A percentile compares a stretch with the other conserved stretches of the same genome.
phyloP scores from a whole-genome alignment of 2,797 vertebrate genomes.

The Melanogrammus aeglefinus region DNA sequence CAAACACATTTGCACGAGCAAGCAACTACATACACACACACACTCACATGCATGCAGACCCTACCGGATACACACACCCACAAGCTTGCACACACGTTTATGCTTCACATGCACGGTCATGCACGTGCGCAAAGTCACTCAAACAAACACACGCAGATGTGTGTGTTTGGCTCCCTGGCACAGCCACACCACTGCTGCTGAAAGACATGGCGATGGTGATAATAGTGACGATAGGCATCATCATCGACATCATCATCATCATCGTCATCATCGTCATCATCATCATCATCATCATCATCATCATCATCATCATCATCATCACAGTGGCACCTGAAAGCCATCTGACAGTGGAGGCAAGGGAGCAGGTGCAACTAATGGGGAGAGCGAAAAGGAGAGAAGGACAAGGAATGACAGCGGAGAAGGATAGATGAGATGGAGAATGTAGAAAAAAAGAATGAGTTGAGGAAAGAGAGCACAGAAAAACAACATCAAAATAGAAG shows the following conservation, averaged over 20 bases:
- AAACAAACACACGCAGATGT: conserved; percentile 4
- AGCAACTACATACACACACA: background rate
- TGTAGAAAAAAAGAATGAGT: background rate
- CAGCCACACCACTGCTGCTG: background rate
- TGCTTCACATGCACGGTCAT: background rate
- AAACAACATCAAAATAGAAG: too few species aligned
- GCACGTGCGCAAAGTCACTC: background rate
- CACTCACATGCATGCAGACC: background rate
- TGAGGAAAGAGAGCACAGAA: conserved; percentile 28
- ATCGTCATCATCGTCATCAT: conserved; percentile 25
- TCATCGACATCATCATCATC: background rate
- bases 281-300: conserved; percentile 9
- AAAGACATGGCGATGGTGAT: background rate
- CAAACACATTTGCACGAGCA: background rate
- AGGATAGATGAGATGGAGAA: conserved; percentile 1
- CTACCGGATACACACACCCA: background rate
- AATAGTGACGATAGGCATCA: conserved; percentile 56
- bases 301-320: conserved; percentile 23
- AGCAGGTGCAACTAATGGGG: conserved; percentile 60
- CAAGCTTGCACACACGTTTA: background rate
- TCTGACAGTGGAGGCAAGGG: conserved; percentile 43
- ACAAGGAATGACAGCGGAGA: conserved; percentile 21
- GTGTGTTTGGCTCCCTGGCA: background rate
- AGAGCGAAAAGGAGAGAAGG: conserved; percentile 43
- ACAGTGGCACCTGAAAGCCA: conserved; percentile 49